Conservation (phyloP, 2,113 vertebrate genomes). For the Seriola dumerili region DNA sequence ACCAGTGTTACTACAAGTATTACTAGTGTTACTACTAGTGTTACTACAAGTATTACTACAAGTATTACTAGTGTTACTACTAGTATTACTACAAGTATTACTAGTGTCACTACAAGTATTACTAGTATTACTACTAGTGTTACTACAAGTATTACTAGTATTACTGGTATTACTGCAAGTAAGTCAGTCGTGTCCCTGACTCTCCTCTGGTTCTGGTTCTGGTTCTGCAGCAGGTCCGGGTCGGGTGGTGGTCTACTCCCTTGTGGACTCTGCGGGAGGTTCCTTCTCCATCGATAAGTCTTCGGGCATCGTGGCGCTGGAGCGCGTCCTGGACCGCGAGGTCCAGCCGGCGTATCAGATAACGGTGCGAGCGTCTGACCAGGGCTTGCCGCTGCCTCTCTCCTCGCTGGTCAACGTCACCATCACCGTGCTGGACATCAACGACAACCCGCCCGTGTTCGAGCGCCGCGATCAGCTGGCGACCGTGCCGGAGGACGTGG, state of each 20-base stretch:
- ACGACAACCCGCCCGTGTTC: constrained; percentile 97
- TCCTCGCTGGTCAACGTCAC: constrained; percentile 91
- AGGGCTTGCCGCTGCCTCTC: constrained; percentile 86
- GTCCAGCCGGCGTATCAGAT: constrained; percentile 91
- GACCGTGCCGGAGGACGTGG: constrained; percentile 91
- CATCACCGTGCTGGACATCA: constrained; percentile 95
- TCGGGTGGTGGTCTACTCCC: constrained; percentile 90
- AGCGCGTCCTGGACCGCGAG: constrained; percentile 92
- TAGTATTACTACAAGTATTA: no score
- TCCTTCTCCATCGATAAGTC: constrained; percentile 92
- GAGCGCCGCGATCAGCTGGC: constrained; percentile 94
- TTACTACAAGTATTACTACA: no score
- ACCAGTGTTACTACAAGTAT: no score
- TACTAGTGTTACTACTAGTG: no score
- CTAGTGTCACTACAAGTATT: no score
- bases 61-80: no score
- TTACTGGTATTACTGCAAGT: no score
- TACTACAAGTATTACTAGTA: no score
- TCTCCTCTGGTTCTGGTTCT: constrained; percentile 22
- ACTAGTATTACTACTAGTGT: no score
- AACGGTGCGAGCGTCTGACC: constrained; percentile 90
- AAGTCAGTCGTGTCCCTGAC: not conserved
- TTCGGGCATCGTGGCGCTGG: constrained; percentile 92
- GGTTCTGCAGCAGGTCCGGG: constrained; percentile 86
- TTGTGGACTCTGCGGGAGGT: constrained; percentile 88